Evolutionary conservation across 2,888 invertebrate genomes (phyloP).

Genomic region (Cyclophora albipunctata): DNA sequence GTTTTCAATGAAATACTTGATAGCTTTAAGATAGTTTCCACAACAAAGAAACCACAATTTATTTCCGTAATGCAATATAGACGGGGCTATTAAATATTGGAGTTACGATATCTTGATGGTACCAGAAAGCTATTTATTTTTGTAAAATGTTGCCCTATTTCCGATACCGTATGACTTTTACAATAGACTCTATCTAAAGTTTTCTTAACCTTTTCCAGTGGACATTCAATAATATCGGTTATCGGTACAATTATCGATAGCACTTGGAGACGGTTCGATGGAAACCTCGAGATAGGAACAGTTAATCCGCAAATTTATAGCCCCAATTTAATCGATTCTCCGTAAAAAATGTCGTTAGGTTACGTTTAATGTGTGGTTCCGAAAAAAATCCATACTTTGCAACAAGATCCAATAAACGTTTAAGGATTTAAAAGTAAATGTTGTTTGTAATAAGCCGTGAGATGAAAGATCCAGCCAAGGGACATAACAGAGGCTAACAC

Average conservation of each 20-base stretch:
- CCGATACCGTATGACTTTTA: slow-evolving; percentile 4
- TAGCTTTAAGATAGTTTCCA: no score
- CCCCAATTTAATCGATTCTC: slow-evolving; percentile 51
- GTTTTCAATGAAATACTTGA: no score
- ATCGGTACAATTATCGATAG: slow-evolving; percentile 65
- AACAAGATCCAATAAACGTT: no score
- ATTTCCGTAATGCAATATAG: not conserved
- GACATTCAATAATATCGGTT: slow-evolving; percentile 50
- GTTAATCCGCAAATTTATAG: slow-evolving; percentile 68
- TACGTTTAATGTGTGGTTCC: no score
- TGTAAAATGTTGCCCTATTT: slow-evolving; percentile 16
- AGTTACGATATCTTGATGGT: no score
- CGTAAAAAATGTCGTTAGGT: slow-evolving; percentile 34
- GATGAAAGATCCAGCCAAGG: no score
- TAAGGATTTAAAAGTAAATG: no score
- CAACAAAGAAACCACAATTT: slow-evolving; percentile 1
- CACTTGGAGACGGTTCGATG: slow-evolving; percentile 54
- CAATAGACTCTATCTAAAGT: slow-evolving; percentile 19
- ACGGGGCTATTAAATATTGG: no score
- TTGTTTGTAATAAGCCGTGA: no score
- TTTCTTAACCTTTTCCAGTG: slow-evolving; percentile 31
- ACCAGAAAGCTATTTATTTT: slow-evolving; percentile 6
- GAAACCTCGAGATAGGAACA: slow-evolving; percentile 64
- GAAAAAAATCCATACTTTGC: not conserved
- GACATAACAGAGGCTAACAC: no score